Base-by-base conservation (phyloP, 2,113 vertebrate genomes). In the Silurus meridionalis region DNA sequence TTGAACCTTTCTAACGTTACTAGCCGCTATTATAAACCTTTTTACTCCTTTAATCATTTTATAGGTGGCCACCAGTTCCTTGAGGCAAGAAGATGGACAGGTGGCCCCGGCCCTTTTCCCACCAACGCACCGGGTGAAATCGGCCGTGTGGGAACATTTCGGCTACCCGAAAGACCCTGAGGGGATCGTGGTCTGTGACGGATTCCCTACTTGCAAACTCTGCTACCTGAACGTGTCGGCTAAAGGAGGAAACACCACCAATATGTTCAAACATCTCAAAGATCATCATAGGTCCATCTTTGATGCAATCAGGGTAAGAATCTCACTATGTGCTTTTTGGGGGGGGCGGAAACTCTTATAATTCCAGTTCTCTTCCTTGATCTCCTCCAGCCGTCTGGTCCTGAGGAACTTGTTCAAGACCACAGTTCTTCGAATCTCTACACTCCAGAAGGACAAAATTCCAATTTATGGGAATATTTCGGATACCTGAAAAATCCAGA, bases 261-360 rank as follows among this genome's bases (percentile, higher is more conserved):
- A 87, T 52, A 53, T 87, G 69, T 87, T 87, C 60, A 87, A 87
- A 83, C 86, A 87, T 8, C 86, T 87, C 60, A 82, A 87, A 53
- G 86, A 87, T 46, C 86, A 87, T 46, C 86, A 87, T 7, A 77
- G 50, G 60, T 28, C 50, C 7, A 14, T 87, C 21, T 87, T 83
- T 17, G 60, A 83, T 37, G 80, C 83, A 53, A 83, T 83, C 80
- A 66, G 81, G 72, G 86, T 87, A 83, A 48, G 58, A 57, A 61
- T 19, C 55, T 23, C 7, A 13, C 13, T 9, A 13, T 21, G 21
- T 9, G 10, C 78, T 6, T 8, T 23, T 9, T 80, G 58, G 21
- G 28, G 28, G 5, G 8, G 63, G 37, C 1, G 2, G 58, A 25
- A 25, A 17, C 4, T 10, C 53, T 6, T 19, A 55, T 61, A 81